Conservation (phyloP, 2,113 vertebrate genomes). For the Laticauda laticaudata region DNA sequence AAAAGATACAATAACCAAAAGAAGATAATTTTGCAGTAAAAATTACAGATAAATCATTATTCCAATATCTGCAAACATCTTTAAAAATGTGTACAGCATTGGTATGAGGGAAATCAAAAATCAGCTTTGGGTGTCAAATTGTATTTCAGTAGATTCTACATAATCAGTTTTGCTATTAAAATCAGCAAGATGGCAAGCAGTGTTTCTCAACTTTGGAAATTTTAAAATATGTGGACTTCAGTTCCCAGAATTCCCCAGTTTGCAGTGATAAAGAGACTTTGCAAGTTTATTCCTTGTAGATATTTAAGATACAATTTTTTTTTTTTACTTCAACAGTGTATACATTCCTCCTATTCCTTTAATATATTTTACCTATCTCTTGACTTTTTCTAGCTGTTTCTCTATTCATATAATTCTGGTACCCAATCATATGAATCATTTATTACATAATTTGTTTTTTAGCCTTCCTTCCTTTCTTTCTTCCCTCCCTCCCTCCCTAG, state of each 20-base stretch:
- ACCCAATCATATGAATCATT: constrained; percentile 54
- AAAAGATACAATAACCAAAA: background rate
- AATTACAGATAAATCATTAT: background rate
- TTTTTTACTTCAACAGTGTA: background rate
- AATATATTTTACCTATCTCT: background rate
- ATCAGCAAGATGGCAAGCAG: background rate
- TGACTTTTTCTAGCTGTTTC: background rate
- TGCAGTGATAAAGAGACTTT: constrained; percentile 47
- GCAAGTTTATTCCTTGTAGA: constrained; percentile 40
- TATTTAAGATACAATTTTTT: constrained; percentile 34
- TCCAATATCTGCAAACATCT: background rate
- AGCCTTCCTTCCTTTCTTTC: constrained; percentile 15
- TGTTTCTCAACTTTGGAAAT: background rate
- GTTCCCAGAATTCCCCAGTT: background rate
- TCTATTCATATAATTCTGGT: constrained; percentile 34
- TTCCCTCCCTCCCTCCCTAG: background rate
- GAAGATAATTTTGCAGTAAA: background rate
- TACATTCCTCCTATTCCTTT: background rate
- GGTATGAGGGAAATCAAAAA: background rate
- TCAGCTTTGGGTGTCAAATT: background rate
- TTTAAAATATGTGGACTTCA: background rate
- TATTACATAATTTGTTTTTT: constrained; percentile 53
- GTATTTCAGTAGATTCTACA: background rate
- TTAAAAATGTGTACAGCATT: background rate
- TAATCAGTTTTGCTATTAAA: background rate